phyloP scores from a whole-genome alignment of 2,888 invertebrate species.

The Eupithecia subumbrata region DNA sequence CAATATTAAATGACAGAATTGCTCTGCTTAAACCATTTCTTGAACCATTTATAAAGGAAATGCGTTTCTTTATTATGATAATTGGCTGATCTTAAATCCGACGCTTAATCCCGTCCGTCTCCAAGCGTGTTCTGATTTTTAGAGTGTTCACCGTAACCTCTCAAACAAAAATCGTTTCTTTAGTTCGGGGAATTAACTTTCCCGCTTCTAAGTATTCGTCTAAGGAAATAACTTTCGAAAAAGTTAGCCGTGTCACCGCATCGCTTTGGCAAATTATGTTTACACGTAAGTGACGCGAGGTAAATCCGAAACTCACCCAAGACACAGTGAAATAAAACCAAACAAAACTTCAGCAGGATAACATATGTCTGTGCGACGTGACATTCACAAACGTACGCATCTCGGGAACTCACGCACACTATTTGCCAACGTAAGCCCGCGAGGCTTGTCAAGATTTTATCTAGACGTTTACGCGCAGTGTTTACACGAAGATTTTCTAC shows the following conservation, averaged over 20 bases:
- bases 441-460: constrained; percentile 36
- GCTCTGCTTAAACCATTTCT: not conserved
- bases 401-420: constrained; percentile 30
- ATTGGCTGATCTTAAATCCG: constrained; percentile 57
- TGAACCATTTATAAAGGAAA: constrained; percentile 50
- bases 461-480: constrained; percentile 33
- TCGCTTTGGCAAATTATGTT: constrained; percentile 78
- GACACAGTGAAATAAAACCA: constrained; percentile 42
- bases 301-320: constrained; percentile 75
- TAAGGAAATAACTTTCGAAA: constrained; percentile 44
- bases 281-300: constrained; percentile 72
- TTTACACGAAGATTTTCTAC: constrained; percentile 38
- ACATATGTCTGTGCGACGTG: constrained; percentile 22
- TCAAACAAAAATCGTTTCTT: not conserved
- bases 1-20: not conserved
- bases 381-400: constrained; percentile 18
- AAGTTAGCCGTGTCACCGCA: constrained; percentile 71
- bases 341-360: constrained; percentile 34
- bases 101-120: constrained; percentile 55
- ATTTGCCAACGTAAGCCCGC: constrained; percentile 35
- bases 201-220: constrained; percentile 6
- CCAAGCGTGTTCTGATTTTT: constrained; percentile 58
- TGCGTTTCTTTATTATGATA: constrained; percentile 62
- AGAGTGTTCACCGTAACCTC: constrained; percentile 30
- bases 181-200: not conserved